A percentile compares a stretch with the other conserved stretches of the same genome.
Evolutionary conservation across 2,888 invertebrate species (phyloP).

Genomic region (Oligia strigilis): DNA sequence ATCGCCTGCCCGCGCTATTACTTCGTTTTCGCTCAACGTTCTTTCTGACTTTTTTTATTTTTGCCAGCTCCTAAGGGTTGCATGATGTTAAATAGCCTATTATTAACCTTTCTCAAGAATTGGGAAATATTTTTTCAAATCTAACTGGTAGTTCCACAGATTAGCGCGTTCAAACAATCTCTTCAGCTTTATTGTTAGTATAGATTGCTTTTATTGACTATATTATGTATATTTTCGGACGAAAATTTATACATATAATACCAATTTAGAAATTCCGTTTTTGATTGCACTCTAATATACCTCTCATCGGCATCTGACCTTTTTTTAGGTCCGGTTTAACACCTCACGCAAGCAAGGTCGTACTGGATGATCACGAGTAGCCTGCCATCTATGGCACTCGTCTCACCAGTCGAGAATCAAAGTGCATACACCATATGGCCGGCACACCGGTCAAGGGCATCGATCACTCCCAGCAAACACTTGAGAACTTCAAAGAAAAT

Average conservation of each 20-base stretch:
- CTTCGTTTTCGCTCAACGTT: too few species aligned
- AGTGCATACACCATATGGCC: slow-evolving; percentile 79
- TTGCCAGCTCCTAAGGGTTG: not conserved
- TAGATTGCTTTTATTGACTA: not conserved
- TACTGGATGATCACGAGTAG: slow-evolving; percentile 74
- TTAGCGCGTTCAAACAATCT: not conserved
- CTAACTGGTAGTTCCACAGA: too few species aligned
- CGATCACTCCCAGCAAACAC: slow-evolving; percentile 68
- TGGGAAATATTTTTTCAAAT: not conserved
- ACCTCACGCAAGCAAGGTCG: slow-evolving; percentile 72
- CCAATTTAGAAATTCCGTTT: slow-evolving; percentile 30
- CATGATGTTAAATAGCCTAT: not conserved
- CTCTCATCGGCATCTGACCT: slow-evolving; percentile 63
- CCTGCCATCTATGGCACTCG: slow-evolving; percentile 77
- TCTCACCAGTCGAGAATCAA: slow-evolving; percentile 75
- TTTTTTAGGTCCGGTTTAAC: slow-evolving; percentile 72
- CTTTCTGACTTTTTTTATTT: not conserved
- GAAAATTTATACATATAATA: slow-evolving; percentile 6
- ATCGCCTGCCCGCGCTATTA: too few species aligned
- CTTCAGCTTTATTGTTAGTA: not conserved
- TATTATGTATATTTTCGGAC: not conserved
- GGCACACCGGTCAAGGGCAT: slow-evolving; percentile 80
- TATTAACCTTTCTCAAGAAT: not conserved
- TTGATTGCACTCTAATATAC: slow-evolving; percentile 50
- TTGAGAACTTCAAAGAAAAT: slow-evolving; percentile 76